Conservation (phyloP, 35 echinoderm and acorn worm genomes). For the Lytechinus variegatus region DNA sequence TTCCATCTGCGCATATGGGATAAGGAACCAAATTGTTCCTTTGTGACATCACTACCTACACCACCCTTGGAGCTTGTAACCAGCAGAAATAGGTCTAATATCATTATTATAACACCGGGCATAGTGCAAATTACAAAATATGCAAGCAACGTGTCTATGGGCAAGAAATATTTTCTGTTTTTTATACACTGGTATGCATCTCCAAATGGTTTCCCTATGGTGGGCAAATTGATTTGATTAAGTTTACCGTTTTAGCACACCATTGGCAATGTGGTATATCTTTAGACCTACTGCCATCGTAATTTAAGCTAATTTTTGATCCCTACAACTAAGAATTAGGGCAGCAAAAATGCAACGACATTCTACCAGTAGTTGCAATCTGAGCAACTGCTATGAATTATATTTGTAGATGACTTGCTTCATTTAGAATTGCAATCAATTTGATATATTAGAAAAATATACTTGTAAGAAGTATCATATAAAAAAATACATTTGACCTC, state of each 20-base stretch:
- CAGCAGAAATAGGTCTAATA: slow-evolving; percentile 3
- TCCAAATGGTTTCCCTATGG: slow-evolving; percentile 1
- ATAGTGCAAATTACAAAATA: not conserved
- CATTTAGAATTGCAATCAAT: not conserved
- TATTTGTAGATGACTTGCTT: not conserved
- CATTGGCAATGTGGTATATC: not conserved
- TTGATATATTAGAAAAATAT: not conserved
- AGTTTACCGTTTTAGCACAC: slow-evolving; percentile 11
- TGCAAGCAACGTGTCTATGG: not conserved
- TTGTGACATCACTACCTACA: not conserved
- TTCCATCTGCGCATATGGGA: not conserved
- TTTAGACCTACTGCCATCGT: not conserved
- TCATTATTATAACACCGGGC: slow-evolving; percentile 1
- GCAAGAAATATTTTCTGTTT: not conserved
- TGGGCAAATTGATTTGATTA: not conserved
- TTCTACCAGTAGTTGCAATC: not conserved
- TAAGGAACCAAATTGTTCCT: not conserved
- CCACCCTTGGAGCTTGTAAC: not conserved
- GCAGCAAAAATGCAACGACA: not conserved
- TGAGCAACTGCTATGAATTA: not conserved
- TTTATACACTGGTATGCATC: not conserved
- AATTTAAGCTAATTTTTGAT: not conserved
- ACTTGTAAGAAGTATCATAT: not conserved
- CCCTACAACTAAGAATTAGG: not conserved
- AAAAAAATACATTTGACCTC: no score